A percentile compares a stretch with the other conserved stretches of the same genome.
phyloP scores from a whole-genome alignment of 1,140 invertebrate genomes.

The Camponotus pennsylvanicus region DNA sequence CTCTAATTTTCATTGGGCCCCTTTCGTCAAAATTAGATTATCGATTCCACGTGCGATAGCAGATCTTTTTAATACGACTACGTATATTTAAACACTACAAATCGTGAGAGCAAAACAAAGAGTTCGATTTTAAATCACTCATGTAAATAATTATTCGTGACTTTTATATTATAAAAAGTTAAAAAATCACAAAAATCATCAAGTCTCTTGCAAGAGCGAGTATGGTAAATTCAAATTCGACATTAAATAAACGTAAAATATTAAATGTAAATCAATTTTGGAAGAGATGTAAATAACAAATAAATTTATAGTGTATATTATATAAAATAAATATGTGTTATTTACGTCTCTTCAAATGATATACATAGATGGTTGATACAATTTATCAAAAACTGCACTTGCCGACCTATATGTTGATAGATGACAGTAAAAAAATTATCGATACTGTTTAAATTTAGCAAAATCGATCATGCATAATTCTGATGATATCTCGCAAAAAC shows the following conservation, averaged over 20 bases:
- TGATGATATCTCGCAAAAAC: neutral
- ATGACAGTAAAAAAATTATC: neutral
- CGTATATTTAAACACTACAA: constrained; percentile 40
- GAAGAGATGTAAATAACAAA: neutral
- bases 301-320: too few species aligned
- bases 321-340: neutral
- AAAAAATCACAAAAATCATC: neutral
- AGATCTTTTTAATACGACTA: constrained; percentile 54
- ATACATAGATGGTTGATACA: neutral
- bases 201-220: constrained; percentile 4
- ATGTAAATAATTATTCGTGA: constrained; percentile 50
- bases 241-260: neutral
- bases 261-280: neutral
- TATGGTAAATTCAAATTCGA: constrained; percentile 7
- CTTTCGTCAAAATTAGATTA: constrained; percentile 69
- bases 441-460: neutral
- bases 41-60: constrained; percentile 59
- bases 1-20: constrained; percentile 63
- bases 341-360: neutral
- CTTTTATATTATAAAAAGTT: neutral
- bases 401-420: neutral
- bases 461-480: neutral
- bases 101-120: constrained; percentile 12
- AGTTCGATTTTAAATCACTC: constrained; percentile 43
- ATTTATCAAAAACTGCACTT: neutral